Percentiles rank a stretch among this genome's conserved stretches.
These are phyloP conservation scores for Drosophila meridionalis DNA, from an alignment of 2,888 invertebrate genomes.

Conservation along the genomic window DNA sequence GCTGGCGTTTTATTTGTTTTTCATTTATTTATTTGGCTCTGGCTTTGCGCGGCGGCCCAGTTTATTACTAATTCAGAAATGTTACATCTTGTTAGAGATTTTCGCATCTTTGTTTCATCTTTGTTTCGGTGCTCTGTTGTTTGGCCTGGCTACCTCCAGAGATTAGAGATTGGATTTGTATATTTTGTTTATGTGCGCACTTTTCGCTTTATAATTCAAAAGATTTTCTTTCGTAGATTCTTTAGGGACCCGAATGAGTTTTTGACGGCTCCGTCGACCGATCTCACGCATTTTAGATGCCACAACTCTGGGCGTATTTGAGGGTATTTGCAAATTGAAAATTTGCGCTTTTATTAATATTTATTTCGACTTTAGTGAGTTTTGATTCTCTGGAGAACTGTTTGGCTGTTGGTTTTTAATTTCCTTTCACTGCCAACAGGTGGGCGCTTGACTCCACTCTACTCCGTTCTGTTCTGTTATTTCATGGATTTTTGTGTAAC, in stretches of 20 bases:
- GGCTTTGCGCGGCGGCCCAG: slow-evolving; percentile 58
- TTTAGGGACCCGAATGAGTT: slow-evolving; percentile 43
- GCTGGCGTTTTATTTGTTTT: slow-evolving; percentile 60
- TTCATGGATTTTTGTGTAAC: slow-evolving; percentile 36
- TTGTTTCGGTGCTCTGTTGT: neutral
- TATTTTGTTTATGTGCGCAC: slow-evolving; percentile 51
- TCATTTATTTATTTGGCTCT: slow-evolving; percentile 72
- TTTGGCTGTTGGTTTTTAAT: slow-evolving; percentile 75
- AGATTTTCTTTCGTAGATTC: slow-evolving; percentile 48
- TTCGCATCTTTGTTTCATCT: slow-evolving; percentile 13
- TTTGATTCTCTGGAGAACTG: slow-evolving; percentile 27
- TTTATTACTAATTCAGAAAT: slow-evolving; percentile 80
- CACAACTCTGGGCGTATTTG: neutral
- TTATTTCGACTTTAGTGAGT: slow-evolving; percentile 66
- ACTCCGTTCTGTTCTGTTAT: slow-evolving; percentile 15
- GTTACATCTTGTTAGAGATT: slow-evolving; percentile 67
- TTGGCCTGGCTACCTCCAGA: slow-evolving; percentile 36
- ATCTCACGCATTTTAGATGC: slow-evolving; percentile 50
- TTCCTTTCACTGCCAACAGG: slow-evolving; percentile 59
- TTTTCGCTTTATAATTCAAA: slow-evolving; percentile 67
- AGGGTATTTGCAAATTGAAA: slow-evolving; percentile 47
- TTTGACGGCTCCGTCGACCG: slow-evolving; percentile 24
- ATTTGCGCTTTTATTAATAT: slow-evolving; percentile 72
- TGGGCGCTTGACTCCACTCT: slow-evolving; percentile 1
- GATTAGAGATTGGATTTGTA: slow-evolving; percentile 59